phyloP scores from a whole-genome alignment of 2,797 vertebrate species.

The Masticophis lateralis region DNA sequence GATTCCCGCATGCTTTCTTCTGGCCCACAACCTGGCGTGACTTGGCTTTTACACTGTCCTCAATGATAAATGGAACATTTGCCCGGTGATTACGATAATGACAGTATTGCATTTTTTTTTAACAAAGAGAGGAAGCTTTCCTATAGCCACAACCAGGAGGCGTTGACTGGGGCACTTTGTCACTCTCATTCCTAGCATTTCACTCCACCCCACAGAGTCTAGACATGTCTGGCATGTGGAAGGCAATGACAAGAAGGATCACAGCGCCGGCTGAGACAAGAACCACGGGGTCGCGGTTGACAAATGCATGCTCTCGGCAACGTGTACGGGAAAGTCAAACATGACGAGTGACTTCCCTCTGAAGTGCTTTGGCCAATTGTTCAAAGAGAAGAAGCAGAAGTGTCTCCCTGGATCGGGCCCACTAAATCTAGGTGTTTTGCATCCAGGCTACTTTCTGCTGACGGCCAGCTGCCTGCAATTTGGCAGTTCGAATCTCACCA shows the following conservation, averaged over 20 bases:
- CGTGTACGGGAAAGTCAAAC: background rate
- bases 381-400: background rate
- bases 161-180: background rate
- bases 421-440: background rate
- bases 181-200: background rate
- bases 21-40: background rate
- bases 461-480: no score
- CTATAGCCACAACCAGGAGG: background rate
- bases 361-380: background rate
- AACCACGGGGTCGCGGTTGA: background rate
- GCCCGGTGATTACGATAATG: background rate
- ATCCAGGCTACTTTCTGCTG: background rate
- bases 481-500: no score
- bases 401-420: background rate
- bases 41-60: background rate
- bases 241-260: background rate
- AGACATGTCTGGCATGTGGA: background rate
- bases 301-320: background rate
- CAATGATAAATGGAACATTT: background rate
- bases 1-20: background rate
- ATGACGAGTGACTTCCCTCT: background rate
- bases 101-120: background rate
- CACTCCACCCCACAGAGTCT: background rate
- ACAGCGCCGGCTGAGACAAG: background rate
- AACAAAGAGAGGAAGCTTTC: background rate